phyloP scores from a whole-genome alignment of 1,140 invertebrate genomes.

The Psilanteris sp. region DNA sequence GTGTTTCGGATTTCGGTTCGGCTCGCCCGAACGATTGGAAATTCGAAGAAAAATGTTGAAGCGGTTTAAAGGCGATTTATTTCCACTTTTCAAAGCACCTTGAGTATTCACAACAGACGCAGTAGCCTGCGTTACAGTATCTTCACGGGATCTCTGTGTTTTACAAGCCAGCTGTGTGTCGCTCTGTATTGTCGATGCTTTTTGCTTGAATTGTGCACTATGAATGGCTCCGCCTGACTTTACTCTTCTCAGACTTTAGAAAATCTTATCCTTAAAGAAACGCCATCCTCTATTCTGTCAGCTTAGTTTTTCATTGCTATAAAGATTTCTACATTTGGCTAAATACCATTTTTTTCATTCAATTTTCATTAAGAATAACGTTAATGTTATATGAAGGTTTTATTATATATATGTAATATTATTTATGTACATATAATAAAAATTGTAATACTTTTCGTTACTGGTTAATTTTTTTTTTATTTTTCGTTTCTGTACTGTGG shows the following conservation, averaged over 20 bases:
- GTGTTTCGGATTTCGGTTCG: slow-evolving; percentile 19
- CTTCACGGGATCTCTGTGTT: slow-evolving; percentile 78
- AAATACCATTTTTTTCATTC: slow-evolving; percentile 17
- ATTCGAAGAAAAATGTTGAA: slow-evolving; percentile 61
- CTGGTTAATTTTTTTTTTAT: too few relatives aligned
- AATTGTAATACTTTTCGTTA: too few relatives aligned
- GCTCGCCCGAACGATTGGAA: slow-evolving; percentile 27
- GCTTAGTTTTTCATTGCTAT: slow-evolving; percentile 72
- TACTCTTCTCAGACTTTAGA: slow-evolving; percentile 62
- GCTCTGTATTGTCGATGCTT: slow-evolving; percentile 74
- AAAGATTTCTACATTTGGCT: slow-evolving; percentile 70
- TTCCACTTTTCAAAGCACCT: slow-evolving; percentile 55
- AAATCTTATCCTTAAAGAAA: slow-evolving; percentile 60
- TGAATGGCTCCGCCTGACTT: slow-evolving; percentile 72
- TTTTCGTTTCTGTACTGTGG: too few relatives aligned
- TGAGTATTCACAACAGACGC: slow-evolving; percentile 60
- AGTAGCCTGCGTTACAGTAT: slow-evolving; percentile 66
- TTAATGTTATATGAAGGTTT: too few relatives aligned
- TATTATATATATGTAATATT: too few relatives aligned
- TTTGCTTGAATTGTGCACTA: slow-evolving; percentile 64
- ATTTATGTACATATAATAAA: too few relatives aligned
- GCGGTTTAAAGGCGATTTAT: slow-evolving; percentile 64
- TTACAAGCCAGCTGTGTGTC: slow-evolving; percentile 78
- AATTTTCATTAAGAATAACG: too few relatives aligned
- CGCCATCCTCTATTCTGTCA: slow-evolving; percentile 67